Conservation (phyloP, 2,888 invertebrate genomes). For the Erynnis tages region DNA sequence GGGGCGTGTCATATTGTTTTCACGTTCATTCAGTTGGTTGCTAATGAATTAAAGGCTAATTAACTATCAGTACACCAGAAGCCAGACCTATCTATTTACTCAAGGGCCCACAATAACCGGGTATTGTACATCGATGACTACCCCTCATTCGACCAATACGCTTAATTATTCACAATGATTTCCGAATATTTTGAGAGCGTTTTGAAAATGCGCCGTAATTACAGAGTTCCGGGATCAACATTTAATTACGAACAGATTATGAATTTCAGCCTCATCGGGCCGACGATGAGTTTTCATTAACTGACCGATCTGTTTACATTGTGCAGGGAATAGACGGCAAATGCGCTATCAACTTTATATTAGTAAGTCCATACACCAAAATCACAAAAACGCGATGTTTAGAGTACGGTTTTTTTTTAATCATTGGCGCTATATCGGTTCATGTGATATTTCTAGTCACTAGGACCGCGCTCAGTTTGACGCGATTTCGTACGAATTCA, state of each 20-base stretch:
- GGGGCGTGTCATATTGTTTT: too few relatives aligned
- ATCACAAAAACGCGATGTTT: too few relatives aligned
- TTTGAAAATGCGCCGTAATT: constrained; percentile 22
- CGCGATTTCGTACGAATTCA: too few relatives aligned
- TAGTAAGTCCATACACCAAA: not conserved
- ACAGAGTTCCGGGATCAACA: constrained; percentile 21
- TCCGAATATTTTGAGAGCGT: constrained; percentile 21
- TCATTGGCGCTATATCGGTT: not conserved
- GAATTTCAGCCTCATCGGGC: constrained; percentile 19
- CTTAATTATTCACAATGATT: constrained; percentile 26
- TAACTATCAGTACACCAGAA: too few relatives aligned
- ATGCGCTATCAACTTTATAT: not conserved
- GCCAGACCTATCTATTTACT: too few relatives aligned
- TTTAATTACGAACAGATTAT: constrained; percentile 25
- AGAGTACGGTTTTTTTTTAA: too few relatives aligned
- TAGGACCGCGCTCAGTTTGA: too few relatives aligned
- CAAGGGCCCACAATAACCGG: too few relatives aligned
- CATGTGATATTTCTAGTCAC: too few relatives aligned
- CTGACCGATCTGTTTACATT: constrained; percentile 13
- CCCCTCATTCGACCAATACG: constrained; percentile 9
- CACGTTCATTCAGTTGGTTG: too few relatives aligned
- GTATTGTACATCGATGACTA: not conserved
- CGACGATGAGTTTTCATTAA: constrained; percentile 21
- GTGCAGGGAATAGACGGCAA: not conserved
- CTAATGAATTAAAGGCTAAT: too few relatives aligned